Conservation (phyloP, 2,888 invertebrate species). For the Rotaria socialis region DNA sequence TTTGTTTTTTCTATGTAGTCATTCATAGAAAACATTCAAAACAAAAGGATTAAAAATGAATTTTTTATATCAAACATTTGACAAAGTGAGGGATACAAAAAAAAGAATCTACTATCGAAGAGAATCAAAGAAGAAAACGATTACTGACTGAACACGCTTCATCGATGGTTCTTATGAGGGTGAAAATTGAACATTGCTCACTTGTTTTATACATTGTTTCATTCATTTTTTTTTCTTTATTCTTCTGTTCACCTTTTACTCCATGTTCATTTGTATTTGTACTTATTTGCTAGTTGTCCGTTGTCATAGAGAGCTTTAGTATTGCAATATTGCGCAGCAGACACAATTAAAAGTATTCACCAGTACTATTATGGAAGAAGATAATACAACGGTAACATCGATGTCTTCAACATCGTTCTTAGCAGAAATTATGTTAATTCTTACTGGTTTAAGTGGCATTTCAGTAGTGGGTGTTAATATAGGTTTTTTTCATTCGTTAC, state of each 20-base stretch:
- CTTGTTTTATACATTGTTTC: background rate
- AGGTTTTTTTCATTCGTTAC: background rate
- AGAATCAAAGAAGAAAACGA: no score
- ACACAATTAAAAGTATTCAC: background rate
- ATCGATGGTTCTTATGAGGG: no score
- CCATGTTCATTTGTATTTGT: background rate
- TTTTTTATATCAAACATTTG: no score
- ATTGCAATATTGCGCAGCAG: background rate
- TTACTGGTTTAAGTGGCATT: background rate
- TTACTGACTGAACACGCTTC: no score
- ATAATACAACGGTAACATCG: background rate
- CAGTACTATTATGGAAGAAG: background rate
- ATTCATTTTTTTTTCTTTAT: background rate
- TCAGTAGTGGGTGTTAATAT: background rate
- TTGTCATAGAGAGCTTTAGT: background rate
- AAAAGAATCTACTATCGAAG: no score
- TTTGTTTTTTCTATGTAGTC: no score
- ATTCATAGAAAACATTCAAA: no score
- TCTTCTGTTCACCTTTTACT: background rate
- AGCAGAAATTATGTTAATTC: background rate
- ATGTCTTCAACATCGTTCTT: background rate
- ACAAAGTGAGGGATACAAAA: no score
- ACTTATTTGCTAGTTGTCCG: background rate
- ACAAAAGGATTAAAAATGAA: no score
- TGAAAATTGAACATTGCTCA: background rate